phyloP scores from a whole-genome alignment of 2,113 vertebrate species.

The Corythornis madagascariensis region DNA sequence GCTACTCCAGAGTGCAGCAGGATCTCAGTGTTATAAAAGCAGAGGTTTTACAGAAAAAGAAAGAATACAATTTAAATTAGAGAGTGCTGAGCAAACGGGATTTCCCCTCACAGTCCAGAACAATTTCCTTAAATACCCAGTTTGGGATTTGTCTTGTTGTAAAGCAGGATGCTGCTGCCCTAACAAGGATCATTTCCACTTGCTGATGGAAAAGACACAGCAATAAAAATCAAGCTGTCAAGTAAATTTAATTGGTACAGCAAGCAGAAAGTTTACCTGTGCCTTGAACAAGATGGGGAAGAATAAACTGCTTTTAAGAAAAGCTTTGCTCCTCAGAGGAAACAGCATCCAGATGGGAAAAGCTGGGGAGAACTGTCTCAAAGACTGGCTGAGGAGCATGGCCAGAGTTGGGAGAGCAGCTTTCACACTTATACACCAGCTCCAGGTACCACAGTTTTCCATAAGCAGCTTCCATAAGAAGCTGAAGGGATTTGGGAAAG shows the following conservation, averaged over 20 bases:
- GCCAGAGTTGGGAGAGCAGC: not conserved
- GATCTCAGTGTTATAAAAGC: not conserved
- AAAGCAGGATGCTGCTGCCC: conserved; percentile 36
- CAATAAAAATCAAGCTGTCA: conserved; percentile 31
- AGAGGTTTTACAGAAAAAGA: not conserved
- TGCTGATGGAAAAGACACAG: not conserved
- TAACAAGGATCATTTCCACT: conserved; percentile 20
- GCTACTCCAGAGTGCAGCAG: not conserved
- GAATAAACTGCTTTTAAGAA: not conserved
- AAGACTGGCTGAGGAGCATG: not conserved
- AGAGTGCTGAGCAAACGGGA: conserved; percentile 30
- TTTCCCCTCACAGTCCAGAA: not conserved
- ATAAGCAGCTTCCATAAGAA: not conserved
- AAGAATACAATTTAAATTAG: not conserved
- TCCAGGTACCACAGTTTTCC: not conserved
- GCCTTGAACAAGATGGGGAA: not conserved
- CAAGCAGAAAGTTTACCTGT: not conserved
- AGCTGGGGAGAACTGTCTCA: not conserved
- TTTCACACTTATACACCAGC: not conserved
- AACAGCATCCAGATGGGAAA: not conserved
- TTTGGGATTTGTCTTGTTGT: conserved; percentile 36
- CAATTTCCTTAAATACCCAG: conserved; percentile 50
- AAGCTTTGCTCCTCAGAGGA: not conserved
- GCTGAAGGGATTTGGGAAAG: not conserved
- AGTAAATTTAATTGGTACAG: conserved; percentile 35